Base-by-base conservation (phyloP, 2,888 invertebrate genomes). In the Rhabditoides inermis region DNA sequence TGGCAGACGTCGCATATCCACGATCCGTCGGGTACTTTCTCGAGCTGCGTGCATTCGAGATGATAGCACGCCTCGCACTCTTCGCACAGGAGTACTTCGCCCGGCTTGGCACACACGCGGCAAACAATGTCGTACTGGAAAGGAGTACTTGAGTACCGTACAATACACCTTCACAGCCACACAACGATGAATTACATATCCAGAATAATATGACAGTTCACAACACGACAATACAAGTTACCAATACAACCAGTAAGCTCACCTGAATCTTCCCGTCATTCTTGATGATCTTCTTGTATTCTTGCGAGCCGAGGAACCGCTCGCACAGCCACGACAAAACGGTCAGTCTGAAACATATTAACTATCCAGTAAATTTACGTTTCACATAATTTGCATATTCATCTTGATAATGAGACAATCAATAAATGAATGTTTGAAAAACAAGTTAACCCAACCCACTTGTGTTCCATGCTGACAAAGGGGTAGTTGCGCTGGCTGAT, bases 1-100 rank as follows among this genome's bases (percentile, higher is more conserved):
- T 87, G 86, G 78, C 98, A 98, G 3, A 69, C 51, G 26, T 49
- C 51, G 81, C 98, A 98, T 72, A 90, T 87, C 94, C 95, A 95
- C 75, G n/a, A n/a, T n/a, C 92, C 87, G 49, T 94, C 94, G 42
- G 94, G 90, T 4, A 79, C 78, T 79, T 91, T 87, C 46, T 86
- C 84, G 76, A 95, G 81, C 12, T 91, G 90, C 48, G 92, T 88
- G 81, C 98, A 98, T 73, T 88, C 88, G 76, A 95, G 82, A 79
- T 98, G 98, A 79, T 90, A 98, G 23, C 94, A 92, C 27, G 95
- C 95, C 22, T 95, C 90, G 76, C 98, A 98, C 2, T 90, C 90
- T 80, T 95, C 95, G 79, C 98, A 98, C 77, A 94, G 94, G 12
- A 98, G 80, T 46, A 98, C 81, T 78, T 94, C 92, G 26, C 95